A percentile compares a stretch with the other conserved stretches of the same genome.
Evolutionary conservation across 2,113 vertebrate genomes (phyloP).

Genomic region (Malurus melanocephalus): DNA sequence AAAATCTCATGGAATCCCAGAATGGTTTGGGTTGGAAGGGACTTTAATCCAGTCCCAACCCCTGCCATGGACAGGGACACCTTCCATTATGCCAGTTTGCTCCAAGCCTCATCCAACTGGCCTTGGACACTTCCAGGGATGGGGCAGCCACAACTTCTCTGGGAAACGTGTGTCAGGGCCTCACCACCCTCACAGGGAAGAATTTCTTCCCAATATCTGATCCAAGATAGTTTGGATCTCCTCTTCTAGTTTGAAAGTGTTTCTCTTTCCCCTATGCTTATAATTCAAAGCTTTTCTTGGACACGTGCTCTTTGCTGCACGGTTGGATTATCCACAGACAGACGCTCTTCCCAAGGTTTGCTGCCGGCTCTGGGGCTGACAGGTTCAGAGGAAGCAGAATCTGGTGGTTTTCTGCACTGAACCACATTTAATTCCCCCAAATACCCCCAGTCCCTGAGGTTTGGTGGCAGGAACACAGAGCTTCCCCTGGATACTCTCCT

Average conservation of each 20-base stretch:
- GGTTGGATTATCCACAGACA: background rate
- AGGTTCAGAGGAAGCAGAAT: background rate
- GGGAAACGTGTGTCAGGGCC: background rate
- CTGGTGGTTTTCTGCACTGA: background rate
- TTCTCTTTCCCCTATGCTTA: background rate
- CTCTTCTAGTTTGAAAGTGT: background rate
- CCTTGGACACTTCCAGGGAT: background rate
- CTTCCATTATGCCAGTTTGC: background rate
- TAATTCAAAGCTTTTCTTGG: background rate
- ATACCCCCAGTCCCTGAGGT: background rate
- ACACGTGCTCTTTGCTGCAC: background rate
- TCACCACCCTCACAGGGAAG: background rate
- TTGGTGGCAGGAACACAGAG: background rate
- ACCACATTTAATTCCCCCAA: background rate
- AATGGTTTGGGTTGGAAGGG: background rate
- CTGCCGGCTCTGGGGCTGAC: background rate
- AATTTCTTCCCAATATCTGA: background rate
- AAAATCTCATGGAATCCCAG: background rate
- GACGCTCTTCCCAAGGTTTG: background rate
- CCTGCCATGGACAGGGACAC: background rate
- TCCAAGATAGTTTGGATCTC: too few species aligned
- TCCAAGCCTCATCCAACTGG: background rate
- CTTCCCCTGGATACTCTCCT: background rate
- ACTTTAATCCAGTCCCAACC: background rate
- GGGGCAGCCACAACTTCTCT: background rate